phyloP scores from a whole-genome alignment of 1,140 invertebrate genomes.

The Melitaea cinxia region DNA sequence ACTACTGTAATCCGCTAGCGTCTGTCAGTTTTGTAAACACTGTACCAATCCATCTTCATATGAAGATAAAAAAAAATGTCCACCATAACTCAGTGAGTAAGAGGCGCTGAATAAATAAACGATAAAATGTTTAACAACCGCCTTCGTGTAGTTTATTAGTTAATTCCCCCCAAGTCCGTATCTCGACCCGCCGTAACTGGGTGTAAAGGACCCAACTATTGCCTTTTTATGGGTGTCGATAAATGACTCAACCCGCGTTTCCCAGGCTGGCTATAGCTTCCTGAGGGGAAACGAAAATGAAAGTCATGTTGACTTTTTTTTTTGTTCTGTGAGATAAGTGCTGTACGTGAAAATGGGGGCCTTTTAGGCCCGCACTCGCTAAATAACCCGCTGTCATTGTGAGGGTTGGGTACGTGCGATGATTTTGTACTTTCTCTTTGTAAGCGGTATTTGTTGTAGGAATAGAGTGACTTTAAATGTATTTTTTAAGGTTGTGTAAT shows the following conservation, averaged over 20 bases:
- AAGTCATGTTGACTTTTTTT: constrained; percentile 43
- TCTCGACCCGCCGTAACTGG: constrained; percentile 39
- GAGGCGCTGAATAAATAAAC: constrained; percentile 14
- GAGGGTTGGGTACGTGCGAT: constrained; percentile 37
- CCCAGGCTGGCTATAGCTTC: constrained; percentile 38
- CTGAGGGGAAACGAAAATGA: constrained; percentile 47
- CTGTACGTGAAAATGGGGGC: constrained; percentile 38
- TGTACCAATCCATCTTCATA: no score
- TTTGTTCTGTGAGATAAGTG: constrained; percentile 48
- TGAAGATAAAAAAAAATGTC: not conserved
- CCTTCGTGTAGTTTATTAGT: constrained; percentile 35
- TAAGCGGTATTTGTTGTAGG: constrained; percentile 12
- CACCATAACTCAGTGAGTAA: not conserved
- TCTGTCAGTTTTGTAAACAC: no score
- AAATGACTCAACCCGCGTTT: constrained; percentile 34
- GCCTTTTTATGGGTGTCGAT: constrained; percentile 43
- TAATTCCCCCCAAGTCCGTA: constrained; percentile 36
- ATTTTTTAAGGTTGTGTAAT: not conserved
- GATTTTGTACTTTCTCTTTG: constrained; percentile 34
- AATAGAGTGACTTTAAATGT: constrained; percentile 12
- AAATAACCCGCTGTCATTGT: constrained; percentile 38
- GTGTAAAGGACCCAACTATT: constrained; percentile 41
- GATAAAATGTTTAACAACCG: constrained; percentile 34
- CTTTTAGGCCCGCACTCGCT: constrained; percentile 29
- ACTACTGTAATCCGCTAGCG: no score